phyloP scores from a whole-genome alignment of 2,888 invertebrate species.

The Scaptomyza caliginosa region DNA sequence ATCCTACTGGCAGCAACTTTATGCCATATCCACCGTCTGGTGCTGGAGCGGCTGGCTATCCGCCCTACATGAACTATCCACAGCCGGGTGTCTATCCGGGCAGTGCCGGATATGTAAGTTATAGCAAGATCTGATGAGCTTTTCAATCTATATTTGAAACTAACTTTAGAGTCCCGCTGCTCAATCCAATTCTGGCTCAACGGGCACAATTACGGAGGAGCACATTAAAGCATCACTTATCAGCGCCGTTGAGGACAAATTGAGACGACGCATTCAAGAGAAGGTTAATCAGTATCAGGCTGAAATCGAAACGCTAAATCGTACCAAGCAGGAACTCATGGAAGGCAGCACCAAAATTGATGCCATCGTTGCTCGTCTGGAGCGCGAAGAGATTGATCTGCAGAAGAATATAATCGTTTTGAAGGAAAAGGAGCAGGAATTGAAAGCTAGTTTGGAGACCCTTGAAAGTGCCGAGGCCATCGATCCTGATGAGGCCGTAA shows the following conservation, averaged over 20 bases:
- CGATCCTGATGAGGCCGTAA: constrained; percentile 98
- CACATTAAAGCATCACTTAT: constrained; percentile 96
- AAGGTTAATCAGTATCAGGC: constrained; percentile 95
- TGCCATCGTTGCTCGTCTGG: constrained; percentile 90
- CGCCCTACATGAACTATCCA: constrained; percentile 84
- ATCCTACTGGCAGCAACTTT: constrained; percentile 82
- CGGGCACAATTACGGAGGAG: constrained; percentile 96
- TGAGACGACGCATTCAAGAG: constrained; percentile 93
- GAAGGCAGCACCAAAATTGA: constrained; percentile 93
- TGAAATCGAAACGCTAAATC: constrained; percentile 93
- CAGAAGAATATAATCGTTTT: constrained; percentile 93
- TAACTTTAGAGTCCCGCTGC: constrained; percentile 75
- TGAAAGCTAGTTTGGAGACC: constrained; percentile 91
- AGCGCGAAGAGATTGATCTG: constrained; percentile 91
- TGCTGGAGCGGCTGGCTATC: constrained; percentile 84
- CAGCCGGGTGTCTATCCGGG: constrained; percentile 65
- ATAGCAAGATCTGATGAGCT: no score
- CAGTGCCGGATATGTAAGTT: constrained; percentile 73
- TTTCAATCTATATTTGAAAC: background rate
- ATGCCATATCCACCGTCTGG: constrained; percentile 81
- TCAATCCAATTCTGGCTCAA: constrained; percentile 84
- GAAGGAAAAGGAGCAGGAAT: constrained; percentile 94
- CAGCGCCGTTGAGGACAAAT: constrained; percentile 97
- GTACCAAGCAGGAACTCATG: constrained; percentile 93
- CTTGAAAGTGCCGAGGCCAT: constrained; percentile 91